Evolutionary conservation across 2,888 invertebrate species (phyloP), one percentile per base, ranked within the genome.

Genomic region (Heliconius ethilla): DNA sequence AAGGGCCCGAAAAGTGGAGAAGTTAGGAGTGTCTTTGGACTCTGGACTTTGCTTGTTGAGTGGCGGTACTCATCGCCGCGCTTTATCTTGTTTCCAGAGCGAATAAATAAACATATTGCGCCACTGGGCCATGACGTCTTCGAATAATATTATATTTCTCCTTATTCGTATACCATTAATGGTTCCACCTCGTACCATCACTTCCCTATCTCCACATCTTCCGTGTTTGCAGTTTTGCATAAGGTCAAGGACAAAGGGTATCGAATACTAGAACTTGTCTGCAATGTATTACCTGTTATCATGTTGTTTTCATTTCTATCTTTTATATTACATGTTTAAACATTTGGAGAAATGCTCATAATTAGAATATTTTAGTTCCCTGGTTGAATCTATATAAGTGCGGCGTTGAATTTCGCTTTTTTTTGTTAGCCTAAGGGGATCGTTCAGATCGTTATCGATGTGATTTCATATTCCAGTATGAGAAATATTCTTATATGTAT

Each of bases 101-200:
- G 55, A 55, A n/a, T 9, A 55, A 55, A 55, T 55, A n/a, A n/a
- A 55, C n/a, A 55, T 55, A n/a, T 55, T 55, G 55, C n/a, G 3
- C 55, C 55, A n/a, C 55, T n/a, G n/a, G 3, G 10, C 55, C n/a
- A 3, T 1, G 59, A 59, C 59, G n/a, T 3, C 10, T 10, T 59
- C 1, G 10, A 10, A 59, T 0, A 59, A 59, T n/a, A 59, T 59
- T 59, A 9, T 18, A n/a, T 59, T 33, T 72, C 55, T 9, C n/a
- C 22, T n/a, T 33, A 59, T 59, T 72, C n/a, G 33, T 59, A 33
- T 59, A 72, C 6, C 59, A 59, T 33, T 72, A 55, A 33, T 59
- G 59, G 83, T 83, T 59, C 83, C 82, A 82, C 75, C 73, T 70
- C 62, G 83, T 81, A 69, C 82, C 82, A 75, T 80, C 81, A 69